Conservation (phyloP, 2,888 invertebrate species). For the Slavum lentiscoides region DNA sequence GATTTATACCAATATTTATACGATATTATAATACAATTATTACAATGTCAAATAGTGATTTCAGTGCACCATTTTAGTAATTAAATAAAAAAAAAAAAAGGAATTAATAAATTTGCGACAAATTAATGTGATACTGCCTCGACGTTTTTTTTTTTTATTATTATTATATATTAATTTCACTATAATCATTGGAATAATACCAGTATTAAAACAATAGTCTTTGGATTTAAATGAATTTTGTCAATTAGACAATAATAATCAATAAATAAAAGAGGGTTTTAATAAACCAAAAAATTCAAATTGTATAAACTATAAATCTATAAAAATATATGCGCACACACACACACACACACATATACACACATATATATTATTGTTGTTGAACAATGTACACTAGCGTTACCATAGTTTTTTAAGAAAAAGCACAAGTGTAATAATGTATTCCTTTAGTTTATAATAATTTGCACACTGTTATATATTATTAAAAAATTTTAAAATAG, state of each 20-base stretch:
- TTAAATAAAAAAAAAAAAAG: slow-evolving; percentile 4
- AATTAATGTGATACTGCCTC: slow-evolving; percentile 47
- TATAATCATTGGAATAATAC: not conserved
- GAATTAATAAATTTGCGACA: slow-evolving; percentile 35
- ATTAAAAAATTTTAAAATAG: slow-evolving; percentile 15
- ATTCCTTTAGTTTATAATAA: slow-evolving; percentile 50
- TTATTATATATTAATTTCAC: slow-evolving; percentile 11
- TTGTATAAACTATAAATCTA: slow-evolving; percentile 8
- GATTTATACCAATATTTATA: slow-evolving; percentile 17
- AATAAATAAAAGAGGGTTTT: not conserved
- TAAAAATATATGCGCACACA: not conserved
- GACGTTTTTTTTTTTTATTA: slow-evolving; percentile 16
- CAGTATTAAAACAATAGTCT: not conserved
- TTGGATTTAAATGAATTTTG: slow-evolving; percentile 10
- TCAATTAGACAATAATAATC: not conserved
- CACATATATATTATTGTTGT: slow-evolving; percentile 20
- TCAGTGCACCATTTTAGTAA: slow-evolving; percentile 17
- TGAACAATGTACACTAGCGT: slow-evolving; percentile 50
- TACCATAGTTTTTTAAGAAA: slow-evolving; percentile 50
- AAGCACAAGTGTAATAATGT: slow-evolving; percentile 52
- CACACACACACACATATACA: slow-evolving; percentile 1
- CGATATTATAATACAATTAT: not conserved
- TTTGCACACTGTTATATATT: slow-evolving; percentile 40
- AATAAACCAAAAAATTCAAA: not conserved
- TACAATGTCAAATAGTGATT: slow-evolving; percentile 3